Percentiles rank a stretch among this genome's conserved stretches.
Conservation (phyloP, 2,888 invertebrate genomes). For the Ochropacha duplaris region DNA sequence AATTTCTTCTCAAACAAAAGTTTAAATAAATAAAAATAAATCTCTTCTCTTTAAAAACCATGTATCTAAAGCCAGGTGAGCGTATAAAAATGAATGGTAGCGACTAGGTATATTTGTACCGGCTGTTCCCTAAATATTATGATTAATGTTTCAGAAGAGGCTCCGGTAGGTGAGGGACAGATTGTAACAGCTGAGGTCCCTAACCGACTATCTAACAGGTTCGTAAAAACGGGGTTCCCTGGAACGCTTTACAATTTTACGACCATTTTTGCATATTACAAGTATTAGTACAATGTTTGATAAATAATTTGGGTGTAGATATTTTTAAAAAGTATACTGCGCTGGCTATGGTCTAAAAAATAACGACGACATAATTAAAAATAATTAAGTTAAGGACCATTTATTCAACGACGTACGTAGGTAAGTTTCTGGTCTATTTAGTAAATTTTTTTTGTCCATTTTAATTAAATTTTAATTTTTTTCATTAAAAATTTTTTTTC, state of each 20-base stretch:
- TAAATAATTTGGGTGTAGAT: not conserved
- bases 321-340: not conserved
- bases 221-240: not conserved
- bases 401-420: too few relatives aligned
- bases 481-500: too few relatives aligned
- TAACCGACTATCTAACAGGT: conserved; percentile 1
- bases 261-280: not conserved
- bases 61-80: conserved; percentile 13
- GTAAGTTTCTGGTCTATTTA: too few relatives aligned
- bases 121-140: conserved; percentile 29
- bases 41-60: not conserved
- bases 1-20: too few relatives aligned
- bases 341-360: too few relatives aligned
- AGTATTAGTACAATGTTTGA: not conserved
- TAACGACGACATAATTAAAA: too few relatives aligned
- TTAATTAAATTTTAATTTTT: too few relatives aligned
- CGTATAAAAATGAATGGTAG: conserved; percentile 22
- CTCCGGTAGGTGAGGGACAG: conserved; percentile 12
- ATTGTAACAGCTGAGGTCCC: conserved; percentile 24
- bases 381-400: too few relatives aligned
- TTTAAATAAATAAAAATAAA: conserved; percentile 10
- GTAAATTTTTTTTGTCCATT: too few relatives aligned
- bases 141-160: conserved; percentile 29
- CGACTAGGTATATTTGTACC: conserved; percentile 33
- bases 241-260: not conserved